Evolutionary conservation across 1,140 invertebrate species (phyloP), one percentile per base, ranked within the genome.

Genomic region (Bombus ignitus): DNA sequence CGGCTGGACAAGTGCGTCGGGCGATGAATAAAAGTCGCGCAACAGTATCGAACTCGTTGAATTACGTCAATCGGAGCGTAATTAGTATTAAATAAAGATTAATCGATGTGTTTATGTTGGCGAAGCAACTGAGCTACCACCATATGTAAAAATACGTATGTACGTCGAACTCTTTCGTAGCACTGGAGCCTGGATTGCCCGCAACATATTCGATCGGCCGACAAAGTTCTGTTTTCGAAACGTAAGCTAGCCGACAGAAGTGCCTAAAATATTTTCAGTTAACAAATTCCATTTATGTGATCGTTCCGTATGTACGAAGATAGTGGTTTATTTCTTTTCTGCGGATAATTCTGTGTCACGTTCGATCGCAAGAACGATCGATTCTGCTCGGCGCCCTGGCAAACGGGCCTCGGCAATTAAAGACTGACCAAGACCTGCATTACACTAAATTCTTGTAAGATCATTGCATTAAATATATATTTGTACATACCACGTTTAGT

Each of bases 361-460:
- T 91, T 88, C 81, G 86, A 88, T 89, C 76, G 80, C 89, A n/a
- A n/a, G 78, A 82, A 90, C 57, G 83, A 91, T 89, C 81, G 89
- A 88, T 89, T 92, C 90, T 93, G 90, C 86, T 93, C 77, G 92
- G 88, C 75, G 91, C 81, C 81, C 92, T 78, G 91, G 86, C 81
- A 87, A 89, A 87, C 78, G 89, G 92, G 93, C 91, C 93, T 94
- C 93, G 88, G 93, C 92, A 94, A 94, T 88, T 91, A 90, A 95
- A 94, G 94, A 95, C 94, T 95, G 94, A 95, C 91, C 92, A 93
- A 95, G 93, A 95, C 93, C 94, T 95, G 93, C 94, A 95, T 95
- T 94, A 95, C 90, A 94, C 88, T 94, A 92, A 93, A 92, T 92
- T 92, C 90, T 92, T 92, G 82, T 94, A 93, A 93, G 91, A 93